Evolutionary conservation across 2,113 vertebrate genomes (phyloP).

Genomic region (Epinephelus fuscoguttatus): DNA sequence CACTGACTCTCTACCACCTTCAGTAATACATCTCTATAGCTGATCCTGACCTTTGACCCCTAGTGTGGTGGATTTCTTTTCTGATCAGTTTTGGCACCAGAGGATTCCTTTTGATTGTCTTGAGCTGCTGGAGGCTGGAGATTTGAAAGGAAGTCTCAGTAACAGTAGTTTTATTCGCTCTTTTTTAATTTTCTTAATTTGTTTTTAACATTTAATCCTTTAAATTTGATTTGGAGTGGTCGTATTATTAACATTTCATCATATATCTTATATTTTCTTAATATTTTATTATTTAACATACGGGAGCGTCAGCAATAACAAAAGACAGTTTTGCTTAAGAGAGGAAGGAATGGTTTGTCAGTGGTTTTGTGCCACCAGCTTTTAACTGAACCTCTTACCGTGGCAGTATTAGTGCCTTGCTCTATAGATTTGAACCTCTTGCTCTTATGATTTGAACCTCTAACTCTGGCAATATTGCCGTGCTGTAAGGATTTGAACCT

Average conservation of each 20-base stretch:
- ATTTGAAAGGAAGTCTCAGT: too few species aligned
- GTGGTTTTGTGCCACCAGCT: not conserved
- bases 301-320: not conserved
- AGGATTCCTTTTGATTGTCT: not conserved
- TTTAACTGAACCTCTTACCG: not conserved
- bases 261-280: not conserved
- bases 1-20: not conserved
- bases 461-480: not conserved
- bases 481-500: not conserved
- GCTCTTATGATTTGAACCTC: not conserved
- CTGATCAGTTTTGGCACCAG: not conserved
- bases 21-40: not conserved
- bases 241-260: not conserved
- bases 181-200: too few species aligned
- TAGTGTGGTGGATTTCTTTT: not conserved
- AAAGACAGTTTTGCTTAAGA: not conserved
- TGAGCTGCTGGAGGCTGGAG: too few species aligned
- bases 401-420: constrained; percentile 2
- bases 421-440: not conserved
- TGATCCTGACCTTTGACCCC: constrained; percentile 13
- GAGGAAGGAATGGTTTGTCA: not conserved
- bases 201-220: not conserved
- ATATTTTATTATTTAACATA: too few species aligned
- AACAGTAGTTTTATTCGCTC: too few species aligned
- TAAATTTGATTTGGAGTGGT: not conserved